Evolutionary conservation across 2,888 invertebrate species (phyloP).

Genomic region (Drosophila lacicola): DNA sequence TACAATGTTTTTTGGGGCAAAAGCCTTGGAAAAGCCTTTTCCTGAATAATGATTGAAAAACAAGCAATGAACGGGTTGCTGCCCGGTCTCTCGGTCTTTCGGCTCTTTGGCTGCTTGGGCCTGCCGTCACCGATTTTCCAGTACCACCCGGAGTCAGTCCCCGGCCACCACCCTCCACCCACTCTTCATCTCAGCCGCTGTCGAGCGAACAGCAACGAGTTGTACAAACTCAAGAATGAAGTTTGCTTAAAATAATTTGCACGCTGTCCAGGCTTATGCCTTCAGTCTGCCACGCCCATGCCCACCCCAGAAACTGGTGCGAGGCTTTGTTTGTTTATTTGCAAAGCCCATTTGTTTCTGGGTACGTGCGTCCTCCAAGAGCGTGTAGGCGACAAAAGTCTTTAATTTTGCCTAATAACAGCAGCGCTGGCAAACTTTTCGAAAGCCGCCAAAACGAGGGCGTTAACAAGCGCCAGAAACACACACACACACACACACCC

Average conservation of each 20-base stretch:
- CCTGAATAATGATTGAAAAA: constrained; percentile 81
- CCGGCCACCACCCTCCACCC: background rate
- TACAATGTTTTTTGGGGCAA: constrained; percentile 69
- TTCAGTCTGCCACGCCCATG: constrained; percentile 4
- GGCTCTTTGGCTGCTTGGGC: constrained; percentile 11
- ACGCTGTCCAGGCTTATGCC: constrained; percentile 72
- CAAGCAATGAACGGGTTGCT: constrained; percentile 64
- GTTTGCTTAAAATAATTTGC: constrained; percentile 78
- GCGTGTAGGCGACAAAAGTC: constrained; percentile 73
- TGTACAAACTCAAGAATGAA: constrained; percentile 78
- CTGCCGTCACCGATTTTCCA: constrained; percentile 12
- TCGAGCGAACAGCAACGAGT: constrained; percentile 59
- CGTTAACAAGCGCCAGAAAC: constrained; percentile 78
- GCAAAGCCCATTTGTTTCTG: constrained; percentile 77
- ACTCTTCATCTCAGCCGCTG: constrained; percentile 21
- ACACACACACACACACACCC: constrained; percentile 43
- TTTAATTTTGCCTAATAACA: constrained; percentile 78
- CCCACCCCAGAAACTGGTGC: constrained; percentile 16
- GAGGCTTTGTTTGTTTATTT: constrained; percentile 75
- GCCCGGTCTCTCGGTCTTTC: constrained; percentile 20
- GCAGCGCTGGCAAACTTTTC: constrained; percentile 66
- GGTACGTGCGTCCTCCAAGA: constrained; percentile 44
- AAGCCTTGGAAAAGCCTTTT: constrained; percentile 74
- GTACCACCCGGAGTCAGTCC: background rate
- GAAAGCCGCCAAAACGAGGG: constrained; percentile 76